Conservation (phyloP, 2,888 invertebrate genomes). For the Andrena flavipes region DNA sequence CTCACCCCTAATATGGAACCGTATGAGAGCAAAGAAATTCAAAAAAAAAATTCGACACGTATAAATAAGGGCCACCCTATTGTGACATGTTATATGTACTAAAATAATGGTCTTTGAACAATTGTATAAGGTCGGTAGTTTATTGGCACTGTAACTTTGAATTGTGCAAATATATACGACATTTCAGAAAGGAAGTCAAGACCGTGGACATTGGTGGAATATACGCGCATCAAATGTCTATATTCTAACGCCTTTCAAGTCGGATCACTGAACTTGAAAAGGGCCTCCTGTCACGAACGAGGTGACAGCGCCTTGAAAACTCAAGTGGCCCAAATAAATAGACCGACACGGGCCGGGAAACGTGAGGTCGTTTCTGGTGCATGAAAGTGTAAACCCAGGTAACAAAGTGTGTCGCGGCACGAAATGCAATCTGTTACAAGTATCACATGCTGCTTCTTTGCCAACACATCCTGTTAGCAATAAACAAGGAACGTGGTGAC, state of each 20-base stretch:
- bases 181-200: neutral
- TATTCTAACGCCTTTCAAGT: constrained; percentile 41
- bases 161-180: neutral
- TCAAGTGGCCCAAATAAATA: constrained; percentile 74
- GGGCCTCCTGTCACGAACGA: constrained; percentile 58
- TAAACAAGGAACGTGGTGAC: constrained; percentile 72
- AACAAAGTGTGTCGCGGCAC: constrained; percentile 75
- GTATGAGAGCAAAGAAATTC: no score
- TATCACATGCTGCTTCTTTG: constrained; percentile 73
- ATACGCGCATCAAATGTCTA: constrained; percentile 27
- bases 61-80: no score
- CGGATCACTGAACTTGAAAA: constrained; percentile 71
- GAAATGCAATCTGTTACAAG: constrained; percentile 75
- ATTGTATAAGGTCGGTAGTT: neutral
- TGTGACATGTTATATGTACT: no score
- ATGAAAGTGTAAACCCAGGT: constrained; percentile 75
- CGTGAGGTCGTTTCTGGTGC: constrained; percentile 73
- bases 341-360: constrained; percentile 66
- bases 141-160: neutral
- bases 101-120: no score
- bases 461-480: constrained; percentile 71
- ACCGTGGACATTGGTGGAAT: neutral
- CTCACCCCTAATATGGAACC: no score
- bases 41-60: no score
- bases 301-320: constrained; percentile 70